Percentiles rank a stretch among this genome's conserved stretches.
Evolutionary conservation across 2,888 invertebrate genomes (phyloP).

Genomic region (Scaptodrosophila latifasciaeformis): DNA sequence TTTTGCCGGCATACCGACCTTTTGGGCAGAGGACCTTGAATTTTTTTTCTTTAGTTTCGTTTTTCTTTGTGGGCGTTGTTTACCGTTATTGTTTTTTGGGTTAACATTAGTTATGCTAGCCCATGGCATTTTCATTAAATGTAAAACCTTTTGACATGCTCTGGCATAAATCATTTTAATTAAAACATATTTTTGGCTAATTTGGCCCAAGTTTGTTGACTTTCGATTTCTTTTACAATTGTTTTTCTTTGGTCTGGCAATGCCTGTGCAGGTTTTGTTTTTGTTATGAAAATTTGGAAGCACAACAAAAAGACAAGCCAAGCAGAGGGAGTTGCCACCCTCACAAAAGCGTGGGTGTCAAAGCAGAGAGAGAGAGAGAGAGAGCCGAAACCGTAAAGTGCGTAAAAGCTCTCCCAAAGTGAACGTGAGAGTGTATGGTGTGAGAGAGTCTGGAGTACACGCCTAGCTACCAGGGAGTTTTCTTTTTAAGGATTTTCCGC

Average conservation of each 20-base stretch:
- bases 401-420: constrained; percentile 1
- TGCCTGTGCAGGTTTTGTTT: constrained; percentile 31
- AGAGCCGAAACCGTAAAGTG: constrained; percentile 8
- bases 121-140: constrained; percentile 27
- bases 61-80: constrained; percentile 18
- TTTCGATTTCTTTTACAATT: neutral
- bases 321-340: neutral
- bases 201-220: constrained; percentile 9
- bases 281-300: constrained; percentile 66
- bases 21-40: constrained; percentile 57
- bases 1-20: too few relatives aligned
- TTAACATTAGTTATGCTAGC: constrained; percentile 33
- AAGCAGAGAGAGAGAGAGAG: constrained; percentile 2
- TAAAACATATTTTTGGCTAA: constrained; percentile 6
- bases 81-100: too few relatives aligned
- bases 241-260: neutral
- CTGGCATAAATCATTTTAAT: constrained; percentile 38
- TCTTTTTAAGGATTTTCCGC: constrained; percentile 37
- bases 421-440: neutral
- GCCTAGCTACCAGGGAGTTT: too few relatives aligned
- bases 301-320: constrained; percentile 60
- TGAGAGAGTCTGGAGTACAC: too few relatives aligned
- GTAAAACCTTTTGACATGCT: constrained; percentile 27
- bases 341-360: neutral
- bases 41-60: constrained; percentile 10